Evolutionary conservation across 2,113 vertebrate species (phyloP).

Genomic region (Melanostigma gelatinosum): DNA sequence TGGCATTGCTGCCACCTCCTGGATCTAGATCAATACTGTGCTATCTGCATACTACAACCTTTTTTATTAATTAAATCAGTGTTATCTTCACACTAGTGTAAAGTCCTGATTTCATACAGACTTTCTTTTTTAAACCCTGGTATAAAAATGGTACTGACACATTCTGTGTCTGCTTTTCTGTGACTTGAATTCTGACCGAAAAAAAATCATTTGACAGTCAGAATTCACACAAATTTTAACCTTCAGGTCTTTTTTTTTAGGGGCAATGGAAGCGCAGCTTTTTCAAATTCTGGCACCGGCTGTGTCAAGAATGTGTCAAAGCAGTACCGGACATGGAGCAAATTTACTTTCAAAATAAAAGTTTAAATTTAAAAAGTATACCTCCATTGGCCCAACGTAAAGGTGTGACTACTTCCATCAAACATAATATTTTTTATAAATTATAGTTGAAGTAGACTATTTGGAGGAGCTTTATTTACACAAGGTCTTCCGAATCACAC

Average conservation of each 20-base stretch:
- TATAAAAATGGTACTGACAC: not conserved
- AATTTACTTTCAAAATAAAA: constrained; percentile 37
- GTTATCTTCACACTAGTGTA: not conserved
- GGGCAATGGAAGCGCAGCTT: not conserved
- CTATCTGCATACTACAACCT: too few relatives aligned
- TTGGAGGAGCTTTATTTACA: not conserved
- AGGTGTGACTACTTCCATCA: not conserved
- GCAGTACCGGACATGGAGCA: not conserved
- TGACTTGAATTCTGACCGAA: not conserved
- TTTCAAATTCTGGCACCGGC: not conserved
- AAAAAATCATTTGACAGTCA: not conserved
- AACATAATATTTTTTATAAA: not conserved
- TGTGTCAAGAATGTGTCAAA: not conserved
- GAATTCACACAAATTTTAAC: not conserved
- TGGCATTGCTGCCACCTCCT: too few relatives aligned
- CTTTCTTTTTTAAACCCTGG: not conserved
- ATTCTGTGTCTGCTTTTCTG: not conserved
- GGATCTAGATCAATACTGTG: too few relatives aligned
- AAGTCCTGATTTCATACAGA: not conserved
- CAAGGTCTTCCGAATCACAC: not conserved
- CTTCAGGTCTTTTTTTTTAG: not conserved
- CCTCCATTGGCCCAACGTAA: too few relatives aligned
- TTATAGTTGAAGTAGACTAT: not conserved
- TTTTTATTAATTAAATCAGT: too few relatives aligned
- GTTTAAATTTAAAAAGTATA: not conserved